phyloP scores from a whole-genome alignment of 92 coral and sea anemone genomes.

The Meandrina meandrites region DNA sequence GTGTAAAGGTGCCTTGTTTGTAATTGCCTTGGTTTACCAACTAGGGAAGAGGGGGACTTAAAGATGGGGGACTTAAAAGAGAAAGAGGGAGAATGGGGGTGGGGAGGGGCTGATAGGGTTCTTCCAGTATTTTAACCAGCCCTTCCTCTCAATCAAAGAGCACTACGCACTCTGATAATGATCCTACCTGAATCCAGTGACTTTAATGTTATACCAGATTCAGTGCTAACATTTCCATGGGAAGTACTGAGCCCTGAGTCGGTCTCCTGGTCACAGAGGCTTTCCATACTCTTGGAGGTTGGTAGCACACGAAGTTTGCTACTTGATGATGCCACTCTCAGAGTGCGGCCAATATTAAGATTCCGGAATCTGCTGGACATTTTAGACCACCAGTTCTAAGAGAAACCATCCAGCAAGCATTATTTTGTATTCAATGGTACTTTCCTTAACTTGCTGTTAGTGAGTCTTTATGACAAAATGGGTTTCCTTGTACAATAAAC shows the following conservation, averaged over 20 bases:
- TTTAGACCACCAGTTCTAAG: conserved; percentile 80
- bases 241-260: background rate
- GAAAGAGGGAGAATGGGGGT: too few species aligned
- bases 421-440: background rate
- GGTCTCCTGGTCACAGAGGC: conserved; percentile 3
- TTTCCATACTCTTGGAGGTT: conserved; percentile 28
- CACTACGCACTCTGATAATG: background rate
- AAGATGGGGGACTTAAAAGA: too few species aligned
- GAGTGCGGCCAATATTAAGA: conserved; percentile 57
- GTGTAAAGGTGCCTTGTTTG: too few species aligned
- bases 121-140: too few species aligned
- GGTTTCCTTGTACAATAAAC: too few species aligned
- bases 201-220: conserved; percentile 18
- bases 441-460: too few species aligned
- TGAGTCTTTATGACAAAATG: too few species aligned
- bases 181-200: conserved; percentile 37
- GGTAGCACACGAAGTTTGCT: conserved; percentile 29
- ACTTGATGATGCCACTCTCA: conserved; percentile 11
- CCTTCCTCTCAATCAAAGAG: too few species aligned
- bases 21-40: too few species aligned
- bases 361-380: conserved; percentile 73
- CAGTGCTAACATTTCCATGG: background rate
- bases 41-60: too few species aligned
- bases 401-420: background rate
- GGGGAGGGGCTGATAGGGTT: too few species aligned